Percentiles rank a stretch among this genome's conserved stretches.
Evolutionary conservation across 2,797 vertebrate genomes (phyloP).

Genomic region (Harpia harpyja): DNA sequence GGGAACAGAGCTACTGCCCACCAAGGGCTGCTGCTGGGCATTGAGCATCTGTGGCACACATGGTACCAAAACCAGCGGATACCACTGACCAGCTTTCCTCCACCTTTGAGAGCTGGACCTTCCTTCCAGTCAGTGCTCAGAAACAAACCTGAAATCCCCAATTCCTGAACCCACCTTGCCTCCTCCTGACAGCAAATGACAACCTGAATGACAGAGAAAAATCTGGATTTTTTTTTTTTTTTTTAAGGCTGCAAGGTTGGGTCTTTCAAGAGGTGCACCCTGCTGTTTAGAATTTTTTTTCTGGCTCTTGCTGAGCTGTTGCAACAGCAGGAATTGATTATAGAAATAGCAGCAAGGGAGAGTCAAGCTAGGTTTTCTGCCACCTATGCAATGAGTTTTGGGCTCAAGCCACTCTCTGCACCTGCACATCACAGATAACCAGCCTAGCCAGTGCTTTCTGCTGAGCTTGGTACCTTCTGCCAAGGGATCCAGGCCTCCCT

Average conservation of each 20-base stretch:
- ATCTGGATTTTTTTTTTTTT: no score
- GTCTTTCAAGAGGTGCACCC: background rate
- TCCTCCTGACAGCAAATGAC: background rate
- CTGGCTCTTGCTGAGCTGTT: background rate
- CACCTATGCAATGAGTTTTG: background rate
- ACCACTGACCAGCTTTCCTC: background rate
- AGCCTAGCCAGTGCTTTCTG: background rate
- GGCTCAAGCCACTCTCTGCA: background rate
- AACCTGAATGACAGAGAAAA: background rate
- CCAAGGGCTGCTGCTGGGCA: accelerated
- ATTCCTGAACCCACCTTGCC: background rate
- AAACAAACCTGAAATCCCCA: background rate
- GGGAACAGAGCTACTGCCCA: background rate
- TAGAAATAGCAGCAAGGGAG: background rate
- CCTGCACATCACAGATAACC: background rate
- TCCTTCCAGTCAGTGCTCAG: background rate
- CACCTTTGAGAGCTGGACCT: background rate
- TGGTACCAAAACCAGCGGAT: background rate
- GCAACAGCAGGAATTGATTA: background rate
- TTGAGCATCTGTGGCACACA: accelerated
- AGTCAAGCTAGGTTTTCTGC: background rate
- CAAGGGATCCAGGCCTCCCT: background rate
- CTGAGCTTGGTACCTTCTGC: background rate
- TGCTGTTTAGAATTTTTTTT: background rate
- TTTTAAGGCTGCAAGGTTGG: background rate